Evolutionary conservation across 2,888 invertebrate genomes (phyloP).

Genomic region (Apeira syringaria): DNA sequence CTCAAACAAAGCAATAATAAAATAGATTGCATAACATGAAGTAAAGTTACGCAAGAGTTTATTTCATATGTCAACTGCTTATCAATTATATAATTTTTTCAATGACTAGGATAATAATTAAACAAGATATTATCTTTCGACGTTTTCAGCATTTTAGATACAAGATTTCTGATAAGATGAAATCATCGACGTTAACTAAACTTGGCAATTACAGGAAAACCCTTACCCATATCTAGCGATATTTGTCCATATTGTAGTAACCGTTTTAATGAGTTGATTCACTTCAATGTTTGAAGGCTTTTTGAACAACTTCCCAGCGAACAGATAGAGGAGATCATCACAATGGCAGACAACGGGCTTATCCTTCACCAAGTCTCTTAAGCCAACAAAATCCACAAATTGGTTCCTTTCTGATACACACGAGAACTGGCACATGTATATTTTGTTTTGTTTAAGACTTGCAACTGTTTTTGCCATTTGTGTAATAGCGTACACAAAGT

Average conservation of each 20-base stretch:
- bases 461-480: constrained; percentile 38
- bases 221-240: constrained; percentile 55
- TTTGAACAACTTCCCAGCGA: constrained; percentile 26
- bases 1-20: too few relatives aligned
- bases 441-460: constrained; percentile 33
- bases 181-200: too few relatives aligned
- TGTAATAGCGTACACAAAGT: constrained; percentile 32
- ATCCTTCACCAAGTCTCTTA: constrained; percentile 23
- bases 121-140: too few relatives aligned
- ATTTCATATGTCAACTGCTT: too few relatives aligned
- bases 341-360: constrained; percentile 35
- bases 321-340: constrained; percentile 48
- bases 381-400: constrained; percentile 25
- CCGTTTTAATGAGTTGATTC: constrained; percentile 39
- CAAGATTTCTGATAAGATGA: too few relatives aligned
- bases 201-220: too few relatives aligned
- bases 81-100: too few relatives aligned
- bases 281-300: constrained; percentile 19
- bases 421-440: constrained; percentile 44
- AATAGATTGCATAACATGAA: too few relatives aligned
- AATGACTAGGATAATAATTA: too few relatives aligned
- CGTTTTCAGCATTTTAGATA: too few relatives aligned
- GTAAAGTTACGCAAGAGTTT: too few relatives aligned
- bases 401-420: constrained; percentile 44
- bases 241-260: constrained; percentile 49